phyloP scores from a whole-genome alignment of 2,888 invertebrate genomes.

The Agrotis puta region DNA sequence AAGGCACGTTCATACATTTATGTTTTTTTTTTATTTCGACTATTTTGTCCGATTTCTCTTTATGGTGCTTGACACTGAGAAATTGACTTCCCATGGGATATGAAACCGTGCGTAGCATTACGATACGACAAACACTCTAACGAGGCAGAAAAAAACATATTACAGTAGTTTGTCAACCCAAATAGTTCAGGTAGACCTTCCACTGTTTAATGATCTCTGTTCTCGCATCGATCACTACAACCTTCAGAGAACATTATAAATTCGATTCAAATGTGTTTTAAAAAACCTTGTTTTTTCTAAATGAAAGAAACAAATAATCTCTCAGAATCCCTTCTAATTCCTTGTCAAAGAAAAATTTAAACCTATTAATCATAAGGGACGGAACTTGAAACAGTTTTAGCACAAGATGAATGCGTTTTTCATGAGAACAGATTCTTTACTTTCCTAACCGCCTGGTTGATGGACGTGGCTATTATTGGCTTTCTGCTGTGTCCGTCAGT shows the following conservation, averaged over 20 bases:
- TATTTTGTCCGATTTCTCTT: no score
- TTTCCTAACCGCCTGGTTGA: conserved; percentile 48
- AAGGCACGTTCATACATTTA: no score
- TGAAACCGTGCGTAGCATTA: no score
- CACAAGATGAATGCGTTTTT: conserved; percentile 53
- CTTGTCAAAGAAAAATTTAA: conserved; percentile 47
- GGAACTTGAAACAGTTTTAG: conserved; percentile 23
- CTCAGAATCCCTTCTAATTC: background rate
- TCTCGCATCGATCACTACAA: background rate
- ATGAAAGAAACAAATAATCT: conserved; percentile 17
- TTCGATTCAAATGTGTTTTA: conserved; percentile 30
- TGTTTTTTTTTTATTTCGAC: no score
- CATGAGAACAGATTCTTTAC: conserved; percentile 39
- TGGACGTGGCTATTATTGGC: conserved; percentile 50
- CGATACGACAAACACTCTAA: no score
- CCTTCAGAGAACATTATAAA: conserved; percentile 31
- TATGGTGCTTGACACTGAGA: no score
- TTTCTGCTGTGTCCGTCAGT: conserved; percentile 41
- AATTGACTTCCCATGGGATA: no score
- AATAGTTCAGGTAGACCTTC: background rate
- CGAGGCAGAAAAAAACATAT: background rate
- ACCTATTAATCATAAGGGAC: conserved; percentile 36
- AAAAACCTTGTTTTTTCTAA: conserved; percentile 18
- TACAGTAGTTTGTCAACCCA: background rate
- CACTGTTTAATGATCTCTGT: conserved; percentile 6